phyloP scores from a whole-genome alignment of 2,797 vertebrate species.

The Gymnodraco acuticeps region DNA sequence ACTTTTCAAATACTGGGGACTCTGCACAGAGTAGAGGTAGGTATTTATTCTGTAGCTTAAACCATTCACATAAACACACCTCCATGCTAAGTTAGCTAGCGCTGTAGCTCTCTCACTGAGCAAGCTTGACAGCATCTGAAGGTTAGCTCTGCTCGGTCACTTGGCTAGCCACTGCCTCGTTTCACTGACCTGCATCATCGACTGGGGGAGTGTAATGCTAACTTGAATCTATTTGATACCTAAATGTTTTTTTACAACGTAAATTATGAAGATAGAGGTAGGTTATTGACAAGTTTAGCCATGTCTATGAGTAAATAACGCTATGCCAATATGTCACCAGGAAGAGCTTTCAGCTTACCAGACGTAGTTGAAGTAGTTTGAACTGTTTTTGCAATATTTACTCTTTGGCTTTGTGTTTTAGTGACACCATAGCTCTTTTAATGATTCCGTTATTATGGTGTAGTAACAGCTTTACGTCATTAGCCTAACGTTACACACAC shows the following conservation, averaged over 20 bases:
- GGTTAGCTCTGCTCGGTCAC: constrained; percentile 61
- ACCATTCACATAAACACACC: background rate
- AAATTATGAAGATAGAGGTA: background rate
- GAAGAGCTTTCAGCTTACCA: background rate
- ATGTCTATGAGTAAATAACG: background rate
- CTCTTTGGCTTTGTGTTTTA: background rate
- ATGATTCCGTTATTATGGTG: background rate
- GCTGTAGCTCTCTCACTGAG: constrained; percentile 27
- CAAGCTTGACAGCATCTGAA: constrained; percentile 63
- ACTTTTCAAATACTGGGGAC: constrained; percentile 31
- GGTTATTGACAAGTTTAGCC: background rate
- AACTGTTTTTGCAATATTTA: background rate
- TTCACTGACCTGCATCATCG: constrained; percentile 31
- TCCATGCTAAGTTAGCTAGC: constrained; percentile 44
- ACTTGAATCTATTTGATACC: background rate
- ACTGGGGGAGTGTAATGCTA: background rate
- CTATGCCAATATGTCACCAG: constrained; percentile 3
- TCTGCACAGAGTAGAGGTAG: constrained; percentile 52
- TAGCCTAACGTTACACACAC: background rate
- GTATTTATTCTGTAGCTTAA: constrained; percentile 7
- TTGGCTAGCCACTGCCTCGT: constrained; percentile 50
- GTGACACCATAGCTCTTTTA: background rate
- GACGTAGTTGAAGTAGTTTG: background rate
- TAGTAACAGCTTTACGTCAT: background rate
- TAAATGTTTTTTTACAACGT: background rate